Evolutionary conservation across 2,888 invertebrate species (phyloP).

Genomic region (Drosophila cognata): DNA sequence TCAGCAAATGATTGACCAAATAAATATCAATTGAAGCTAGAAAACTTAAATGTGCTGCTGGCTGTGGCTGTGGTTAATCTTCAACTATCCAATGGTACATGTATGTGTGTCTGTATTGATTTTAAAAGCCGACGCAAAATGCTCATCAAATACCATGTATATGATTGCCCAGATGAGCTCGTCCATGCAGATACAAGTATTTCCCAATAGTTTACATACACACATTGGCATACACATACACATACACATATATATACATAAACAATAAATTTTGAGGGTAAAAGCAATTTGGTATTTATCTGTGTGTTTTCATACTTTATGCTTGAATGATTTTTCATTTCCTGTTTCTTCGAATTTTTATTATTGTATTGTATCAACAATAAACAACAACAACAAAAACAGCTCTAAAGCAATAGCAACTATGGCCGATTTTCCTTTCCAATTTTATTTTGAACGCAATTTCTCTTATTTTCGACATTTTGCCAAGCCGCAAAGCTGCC

Average conservation of each 20-base stretch:
- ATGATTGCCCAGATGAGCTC: not conserved
- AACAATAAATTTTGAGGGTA: conserved; percentile 51
- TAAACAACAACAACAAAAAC: conserved; percentile 36
- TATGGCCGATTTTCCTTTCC: conserved; percentile 32
- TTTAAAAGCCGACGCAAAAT: not conserved
- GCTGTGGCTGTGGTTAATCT: conserved; percentile 8
- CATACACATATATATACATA: not conserved
- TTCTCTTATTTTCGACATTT: conserved; percentile 44
- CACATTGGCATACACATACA: not conserved
- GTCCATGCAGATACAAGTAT: conserved; percentile 16
- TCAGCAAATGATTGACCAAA: conserved; percentile 25
- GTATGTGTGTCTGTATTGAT: not conserved
- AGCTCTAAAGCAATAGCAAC: conserved; percentile 54
- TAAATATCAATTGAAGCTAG: conserved; percentile 25
- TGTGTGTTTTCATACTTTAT: conserved; percentile 75
- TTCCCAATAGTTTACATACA: conserved; percentile 27
- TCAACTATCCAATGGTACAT: not conserved
- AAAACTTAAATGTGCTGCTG: conserved; percentile 33
- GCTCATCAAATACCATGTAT: not conserved
- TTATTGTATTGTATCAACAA: conserved; percentile 56
- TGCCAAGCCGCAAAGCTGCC: conserved; percentile 45
- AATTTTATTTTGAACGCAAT: conserved; percentile 48
- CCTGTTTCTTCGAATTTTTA: conserved; percentile 60
- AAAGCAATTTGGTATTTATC: conserved; percentile 71
- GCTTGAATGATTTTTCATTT: conserved; percentile 77